Evolutionary conservation across 2,797 vertebrate species (phyloP).

Genomic region (Hozukius guyotensis): DNA sequence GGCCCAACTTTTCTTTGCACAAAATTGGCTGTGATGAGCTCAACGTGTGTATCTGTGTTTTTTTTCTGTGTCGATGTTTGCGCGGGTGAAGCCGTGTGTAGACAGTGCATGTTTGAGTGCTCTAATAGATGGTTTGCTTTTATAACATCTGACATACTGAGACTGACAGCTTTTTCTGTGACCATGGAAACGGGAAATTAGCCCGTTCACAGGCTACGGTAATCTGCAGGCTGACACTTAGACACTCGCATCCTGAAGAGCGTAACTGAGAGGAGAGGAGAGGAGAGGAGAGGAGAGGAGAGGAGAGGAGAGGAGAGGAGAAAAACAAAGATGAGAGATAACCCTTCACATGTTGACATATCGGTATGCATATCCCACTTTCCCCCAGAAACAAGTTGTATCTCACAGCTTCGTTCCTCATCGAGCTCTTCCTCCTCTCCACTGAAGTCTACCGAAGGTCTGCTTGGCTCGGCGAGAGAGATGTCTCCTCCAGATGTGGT

Average conservation of each 20-base stretch:
- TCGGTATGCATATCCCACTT: not conserved
- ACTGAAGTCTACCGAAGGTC: constrained; percentile 15
- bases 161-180: constrained; percentile 68
- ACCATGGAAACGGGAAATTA: constrained; percentile 76
- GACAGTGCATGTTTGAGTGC: constrained; percentile 17
- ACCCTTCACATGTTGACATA: constrained; percentile 29
- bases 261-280: constrained; percentile 8
- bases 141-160: constrained; percentile 54
- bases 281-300: not conserved
- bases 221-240: constrained; percentile 54
- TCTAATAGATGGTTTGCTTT: constrained; percentile 54
- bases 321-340: constrained; percentile 24
- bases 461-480: constrained; percentile 15
- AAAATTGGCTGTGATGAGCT: constrained; percentile 3
- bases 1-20: not conserved
- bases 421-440: constrained; percentile 9
- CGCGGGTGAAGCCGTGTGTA: not conserved
- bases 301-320: not conserved
- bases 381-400: not conserved
- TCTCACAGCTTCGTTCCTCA: not conserved
- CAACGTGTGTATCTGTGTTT: not conserved
- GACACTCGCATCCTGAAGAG: constrained; percentile 47
- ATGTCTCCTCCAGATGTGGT: constrained; percentile 55
- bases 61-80: not conserved
- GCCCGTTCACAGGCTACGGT: constrained; percentile 36